Percentiles rank a stretch among this genome's conserved stretches.
These are phyloP conservation scores for Rhaphigaster nebulosa DNA, from an alignment of 2,888 invertebrate species.

Conservation along the genomic window DNA sequence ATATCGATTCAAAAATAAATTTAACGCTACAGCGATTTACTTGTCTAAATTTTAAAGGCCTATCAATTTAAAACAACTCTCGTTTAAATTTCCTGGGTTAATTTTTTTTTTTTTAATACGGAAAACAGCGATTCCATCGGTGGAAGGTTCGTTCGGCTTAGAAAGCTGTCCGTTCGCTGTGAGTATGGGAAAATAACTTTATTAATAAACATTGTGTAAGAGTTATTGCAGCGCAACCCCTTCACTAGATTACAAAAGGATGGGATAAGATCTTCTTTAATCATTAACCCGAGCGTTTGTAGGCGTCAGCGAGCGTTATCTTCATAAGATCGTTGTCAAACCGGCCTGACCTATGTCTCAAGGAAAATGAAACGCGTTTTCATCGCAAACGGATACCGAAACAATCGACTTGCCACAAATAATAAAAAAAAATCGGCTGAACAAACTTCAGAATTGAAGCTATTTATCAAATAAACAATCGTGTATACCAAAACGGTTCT, in stretches of 20 bases:
- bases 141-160: neutral
- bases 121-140: neutral
- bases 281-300: neutral
- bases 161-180: neutral
- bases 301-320: neutral
- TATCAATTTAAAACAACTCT: neutral
- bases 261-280: neutral
- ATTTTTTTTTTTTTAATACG: neutral
- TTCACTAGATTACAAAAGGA: neutral
- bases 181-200: constrained; percentile 11
- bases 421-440: too few species aligned
- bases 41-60: neutral
- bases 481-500: too few species aligned
- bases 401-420: too few species aligned
- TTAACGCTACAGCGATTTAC: neutral
- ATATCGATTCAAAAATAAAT: neutral
- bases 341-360: neutral
- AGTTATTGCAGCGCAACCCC: neutral
- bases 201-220: constrained; percentile 18
- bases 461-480: too few species aligned
- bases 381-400: too few species aligned
- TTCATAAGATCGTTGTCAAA: neutral
- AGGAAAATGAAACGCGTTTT: neutral
- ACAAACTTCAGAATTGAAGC: too few species aligned
- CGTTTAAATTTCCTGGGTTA: neutral